Evolutionary conservation across 2,888 invertebrate genomes (phyloP).

Genomic region (Cacoxenus indagator): DNA sequence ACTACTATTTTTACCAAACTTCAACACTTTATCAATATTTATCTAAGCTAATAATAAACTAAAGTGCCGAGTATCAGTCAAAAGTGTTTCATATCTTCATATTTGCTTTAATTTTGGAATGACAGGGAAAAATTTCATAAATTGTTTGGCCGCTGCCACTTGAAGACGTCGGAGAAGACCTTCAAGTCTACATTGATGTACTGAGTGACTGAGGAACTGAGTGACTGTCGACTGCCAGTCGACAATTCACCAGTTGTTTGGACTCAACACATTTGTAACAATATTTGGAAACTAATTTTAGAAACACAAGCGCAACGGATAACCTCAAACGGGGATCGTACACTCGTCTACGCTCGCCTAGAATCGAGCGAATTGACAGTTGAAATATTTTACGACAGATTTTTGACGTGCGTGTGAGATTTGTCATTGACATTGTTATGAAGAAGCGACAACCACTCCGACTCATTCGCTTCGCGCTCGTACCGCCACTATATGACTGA

Average conservation of each 20-base stretch:
- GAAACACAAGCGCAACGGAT: conserved; percentile 35
- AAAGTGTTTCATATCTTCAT: conserved; percentile 45
- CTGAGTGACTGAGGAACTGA: too few relatives aligned
- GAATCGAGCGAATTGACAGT: conserved; percentile 56
- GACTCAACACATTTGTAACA: conserved; percentile 68
- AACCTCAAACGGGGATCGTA: conserved; percentile 21
- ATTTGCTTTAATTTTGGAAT: neutral
- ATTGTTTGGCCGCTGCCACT: conserved; percentile 47
- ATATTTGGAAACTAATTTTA: conserved; percentile 69
- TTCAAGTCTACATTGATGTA: neutral
- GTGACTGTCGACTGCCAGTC: neutral
- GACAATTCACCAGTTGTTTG: conserved; percentile 56
- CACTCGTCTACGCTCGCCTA: too few relatives aligned
- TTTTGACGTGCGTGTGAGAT: conserved; percentile 68
- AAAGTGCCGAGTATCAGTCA: conserved; percentile 47
- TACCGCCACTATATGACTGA: too few relatives aligned
- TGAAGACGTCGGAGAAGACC: conserved; percentile 35
- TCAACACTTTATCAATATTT: conserved; percentile 42
- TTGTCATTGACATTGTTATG: conserved; percentile 68
- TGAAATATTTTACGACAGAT: conserved; percentile 66
- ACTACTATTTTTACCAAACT: neutral
- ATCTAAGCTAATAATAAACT: conserved; percentile 15
- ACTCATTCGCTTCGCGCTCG: too few relatives aligned
- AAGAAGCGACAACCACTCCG: conserved; percentile 36
- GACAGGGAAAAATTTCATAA: conserved; percentile 42